phyloP scores from a whole-genome alignment of 1,140 invertebrate species.

The Drosophila orosa region DNA sequence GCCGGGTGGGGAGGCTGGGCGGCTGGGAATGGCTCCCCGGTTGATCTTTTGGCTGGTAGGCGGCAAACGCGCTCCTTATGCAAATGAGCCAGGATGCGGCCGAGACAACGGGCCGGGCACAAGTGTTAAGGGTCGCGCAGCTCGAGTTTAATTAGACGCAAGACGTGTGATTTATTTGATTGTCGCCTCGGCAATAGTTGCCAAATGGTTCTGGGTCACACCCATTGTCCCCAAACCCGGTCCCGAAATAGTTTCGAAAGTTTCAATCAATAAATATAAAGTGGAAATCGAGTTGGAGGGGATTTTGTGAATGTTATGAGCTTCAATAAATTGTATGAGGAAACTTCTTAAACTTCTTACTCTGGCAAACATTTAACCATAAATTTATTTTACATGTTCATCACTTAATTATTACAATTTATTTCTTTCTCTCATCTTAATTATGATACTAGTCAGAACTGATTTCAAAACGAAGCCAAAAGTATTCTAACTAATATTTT shows the following conservation, averaged over 20 bases:
- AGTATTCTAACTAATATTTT: no score
- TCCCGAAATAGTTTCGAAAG: conserved; percentile 31
- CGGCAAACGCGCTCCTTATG: conserved; percentile 68
- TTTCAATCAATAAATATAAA: conserved; percentile 58
- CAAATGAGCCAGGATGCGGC: conserved; percentile 51
- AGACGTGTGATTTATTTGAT: conserved; percentile 76
- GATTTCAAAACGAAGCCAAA: not conserved
- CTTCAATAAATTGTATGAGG: conserved; percentile 14
- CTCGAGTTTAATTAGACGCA: conserved; percentile 80
- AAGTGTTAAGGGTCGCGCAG: conserved; percentile 77
- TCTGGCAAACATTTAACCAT: not conserved
- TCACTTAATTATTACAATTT: not conserved
- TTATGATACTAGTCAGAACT: not conserved
- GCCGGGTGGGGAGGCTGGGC: conserved; percentile 14
- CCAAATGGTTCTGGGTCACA: conserved; percentile 29
- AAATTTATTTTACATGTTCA: not conserved
- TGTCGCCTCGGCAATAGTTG: conserved; percentile 46
- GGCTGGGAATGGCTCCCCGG: conserved; percentile 65
- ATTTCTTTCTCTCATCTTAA: not conserved
- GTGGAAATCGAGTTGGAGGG: conserved; percentile 7
- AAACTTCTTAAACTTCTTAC: conserved; percentile 3
- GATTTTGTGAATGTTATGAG: conserved; percentile 10
- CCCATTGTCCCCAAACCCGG: not conserved
- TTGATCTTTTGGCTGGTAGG: conserved; percentile 75
- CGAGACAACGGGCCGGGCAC: conserved; percentile 58